Base-by-base conservation (phyloP, 92 coral and sea anemone genomes). In the Porites evermanni region DNA sequence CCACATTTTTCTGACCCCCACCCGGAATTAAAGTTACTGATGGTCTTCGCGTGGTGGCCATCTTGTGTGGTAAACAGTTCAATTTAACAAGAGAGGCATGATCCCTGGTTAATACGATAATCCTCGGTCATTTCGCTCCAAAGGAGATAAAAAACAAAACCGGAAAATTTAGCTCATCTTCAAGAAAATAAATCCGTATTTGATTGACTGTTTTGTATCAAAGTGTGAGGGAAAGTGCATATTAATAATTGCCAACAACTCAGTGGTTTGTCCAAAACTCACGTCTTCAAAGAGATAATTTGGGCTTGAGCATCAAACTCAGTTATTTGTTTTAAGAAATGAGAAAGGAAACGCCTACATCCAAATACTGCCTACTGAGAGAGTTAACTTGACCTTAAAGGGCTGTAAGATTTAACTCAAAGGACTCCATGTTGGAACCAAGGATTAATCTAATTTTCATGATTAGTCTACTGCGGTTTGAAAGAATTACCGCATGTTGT, bases 371-470 rank as follows among this genome's bases (percentile, higher is more conserved):
- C 47, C 47, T 38, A 38, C 47, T 38, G 47, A 38, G 47, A 38
- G 47, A 38, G 47, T 38, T 38, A 38, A 38, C 47, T 38, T 38
- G 47, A 38, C 47, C 47, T 38, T 38, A 38, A 38, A 38, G 47
- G 47, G 47, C 47, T 4, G 47, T 38, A 38, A 38, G 47, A 38
- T 38, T 38, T 4, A 38, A 38, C 6, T 38, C 47, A 3, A 38
- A 4, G 61, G 4, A 67, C 1, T 16, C 13, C 14, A 24, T 21
- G 72, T 1, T 23, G 23, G 16, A 12, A 11, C 18, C 7, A 78
- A 38, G 47, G 82, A 78, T 78, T 64, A 79, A 63, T 38, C 20
- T 19, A n/a, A 79, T 44, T 32, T 79, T 44, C 16, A 21, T 26
- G 19, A 53, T 44, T 18, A 14, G 50, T 16, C 52, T 78, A 2